Percentiles rank a stretch among this genome's conserved stretches.
phyloP scores from a whole-genome alignment of 37 sponge, comb jelly and placozoan genomes.

The Oscarella lobularis region DNA sequence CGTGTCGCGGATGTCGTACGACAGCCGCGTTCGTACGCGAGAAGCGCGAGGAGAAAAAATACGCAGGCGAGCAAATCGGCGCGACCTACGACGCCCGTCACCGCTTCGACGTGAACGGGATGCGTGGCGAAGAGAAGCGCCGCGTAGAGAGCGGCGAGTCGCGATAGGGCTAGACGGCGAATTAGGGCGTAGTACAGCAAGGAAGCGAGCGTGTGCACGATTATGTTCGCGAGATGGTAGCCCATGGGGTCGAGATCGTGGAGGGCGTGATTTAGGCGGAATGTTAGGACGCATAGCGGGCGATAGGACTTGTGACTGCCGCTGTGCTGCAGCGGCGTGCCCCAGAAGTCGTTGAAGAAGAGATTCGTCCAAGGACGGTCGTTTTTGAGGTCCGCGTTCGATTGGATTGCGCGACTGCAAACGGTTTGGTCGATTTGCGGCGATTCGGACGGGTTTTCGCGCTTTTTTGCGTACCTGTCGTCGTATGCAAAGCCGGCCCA shows the following conservation, averaged over 20 bases:
- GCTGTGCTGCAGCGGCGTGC: constrained; percentile 45
- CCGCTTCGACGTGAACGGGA: constrained; percentile 86
- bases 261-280: constrained; percentile 35
- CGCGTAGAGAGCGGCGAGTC: constrained; percentile 1
- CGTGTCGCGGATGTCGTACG: neutral
- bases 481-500: constrained; percentile 63
- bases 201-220: constrained; percentile 36
- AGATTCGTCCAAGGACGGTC: constrained; percentile 30
- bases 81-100: constrained; percentile 12
- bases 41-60: neutral
- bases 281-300: constrained; percentile 56
- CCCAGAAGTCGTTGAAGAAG: constrained; percentile 83
- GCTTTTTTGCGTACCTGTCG: too few species aligned
- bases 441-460: too few species aligned
- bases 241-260: constrained; percentile 47
- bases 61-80: neutral
- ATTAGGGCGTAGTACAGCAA: constrained; percentile 20
- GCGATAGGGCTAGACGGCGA: neutral
- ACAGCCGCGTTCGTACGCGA: neutral
- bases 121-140: constrained; percentile 60
- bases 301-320: constrained; percentile 83
- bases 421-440: too few species aligned
- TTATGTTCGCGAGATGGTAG: constrained; percentile 59
- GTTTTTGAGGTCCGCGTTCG: constrained; percentile 24
- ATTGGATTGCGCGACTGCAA: constrained; percentile 50